Conservation (phyloP, 2,797 vertebrate species). For the Arctocebus calabarensis region DNA sequence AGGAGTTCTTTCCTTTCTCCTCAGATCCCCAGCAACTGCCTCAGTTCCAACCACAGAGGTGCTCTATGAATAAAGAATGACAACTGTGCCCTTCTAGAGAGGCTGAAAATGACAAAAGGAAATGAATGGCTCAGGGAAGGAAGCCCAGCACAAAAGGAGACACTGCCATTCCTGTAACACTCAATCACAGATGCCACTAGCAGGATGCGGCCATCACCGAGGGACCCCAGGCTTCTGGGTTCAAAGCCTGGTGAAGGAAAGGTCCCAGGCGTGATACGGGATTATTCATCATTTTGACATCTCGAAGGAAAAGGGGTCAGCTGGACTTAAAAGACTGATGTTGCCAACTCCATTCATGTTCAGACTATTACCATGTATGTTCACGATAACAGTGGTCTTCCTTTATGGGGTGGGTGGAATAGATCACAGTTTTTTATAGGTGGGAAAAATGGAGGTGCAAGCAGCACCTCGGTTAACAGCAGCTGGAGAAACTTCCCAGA, state of each 20-base stretch:
- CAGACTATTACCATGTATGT: conserved; percentile 48
- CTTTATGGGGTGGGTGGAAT: neutral
- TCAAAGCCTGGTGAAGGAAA: conserved; percentile 68
- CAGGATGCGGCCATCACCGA: conserved; percentile 32
- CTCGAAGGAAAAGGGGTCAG: conserved; percentile 67
- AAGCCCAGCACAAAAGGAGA: conserved; percentile 43
- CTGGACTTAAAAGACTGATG: conserved; percentile 42
- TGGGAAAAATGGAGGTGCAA: neutral
- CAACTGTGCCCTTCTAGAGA: neutral
- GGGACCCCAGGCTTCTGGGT: conserved; percentile 37
- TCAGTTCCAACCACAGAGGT: conserved; percentile 63
- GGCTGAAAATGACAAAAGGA: conserved; percentile 10
- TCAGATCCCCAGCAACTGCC: neutral
- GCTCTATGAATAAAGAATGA: conserved; percentile 58
- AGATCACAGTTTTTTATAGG: neutral
- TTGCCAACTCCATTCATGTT: conserved; percentile 47
- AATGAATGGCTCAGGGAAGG: conserved; percentile 39
- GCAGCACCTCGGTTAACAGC: neutral
- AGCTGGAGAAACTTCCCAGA: neutral
- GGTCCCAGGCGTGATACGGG: neutral
- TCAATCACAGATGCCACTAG: conserved; percentile 59
- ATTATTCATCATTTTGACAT: conserved; percentile 72
- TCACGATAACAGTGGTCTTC: conserved; percentile 31
- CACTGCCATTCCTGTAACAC: conserved; percentile 14
- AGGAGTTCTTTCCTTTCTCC: neutral